Percentiles rank a stretch among this genome's conserved stretches.
Evolutionary conservation across 2,113 vertebrate genomes (phyloP).

Genomic region (Calonectris borealis): DNA sequence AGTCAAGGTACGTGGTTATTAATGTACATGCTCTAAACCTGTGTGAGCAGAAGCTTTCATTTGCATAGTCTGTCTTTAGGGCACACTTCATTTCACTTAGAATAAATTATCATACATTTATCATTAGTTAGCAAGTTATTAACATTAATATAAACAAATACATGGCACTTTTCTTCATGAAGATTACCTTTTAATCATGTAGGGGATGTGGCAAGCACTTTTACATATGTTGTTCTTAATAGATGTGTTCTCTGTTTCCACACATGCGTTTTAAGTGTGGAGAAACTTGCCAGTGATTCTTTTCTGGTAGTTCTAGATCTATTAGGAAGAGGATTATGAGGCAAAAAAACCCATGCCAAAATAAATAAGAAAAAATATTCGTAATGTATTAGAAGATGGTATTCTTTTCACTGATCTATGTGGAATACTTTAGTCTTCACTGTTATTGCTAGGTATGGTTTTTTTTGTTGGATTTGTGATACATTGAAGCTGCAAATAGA

Average conservation of each 20-base stretch:
- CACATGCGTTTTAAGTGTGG: neutral
- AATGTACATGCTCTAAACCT: neutral
- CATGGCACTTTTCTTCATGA: neutral
- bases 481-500: neutral
- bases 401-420: neutral
- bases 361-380: neutral
- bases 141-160: constrained; percentile 65
- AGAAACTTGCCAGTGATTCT: neutral
- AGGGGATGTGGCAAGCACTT: neutral
- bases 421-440: neutral
- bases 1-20: neutral
- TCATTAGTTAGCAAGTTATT: constrained; percentile 53
- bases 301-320: neutral
- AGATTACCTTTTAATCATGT: constrained; percentile 24
- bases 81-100: constrained; percentile 38
- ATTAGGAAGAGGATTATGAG: neutral
- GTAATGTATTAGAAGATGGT: neutral
- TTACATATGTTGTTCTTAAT: neutral
- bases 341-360: neutral
- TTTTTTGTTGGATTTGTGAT: neutral
- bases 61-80: constrained; percentile 13
- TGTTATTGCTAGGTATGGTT: neutral
- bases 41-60: neutral
- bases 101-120: constrained; percentile 65
- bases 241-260: neutral